A percentile compares a stretch with the other conserved stretches of the same genome.
Conservation (phyloP, 2,113 vertebrate genomes). For the Diadophis punctatus region DNA sequence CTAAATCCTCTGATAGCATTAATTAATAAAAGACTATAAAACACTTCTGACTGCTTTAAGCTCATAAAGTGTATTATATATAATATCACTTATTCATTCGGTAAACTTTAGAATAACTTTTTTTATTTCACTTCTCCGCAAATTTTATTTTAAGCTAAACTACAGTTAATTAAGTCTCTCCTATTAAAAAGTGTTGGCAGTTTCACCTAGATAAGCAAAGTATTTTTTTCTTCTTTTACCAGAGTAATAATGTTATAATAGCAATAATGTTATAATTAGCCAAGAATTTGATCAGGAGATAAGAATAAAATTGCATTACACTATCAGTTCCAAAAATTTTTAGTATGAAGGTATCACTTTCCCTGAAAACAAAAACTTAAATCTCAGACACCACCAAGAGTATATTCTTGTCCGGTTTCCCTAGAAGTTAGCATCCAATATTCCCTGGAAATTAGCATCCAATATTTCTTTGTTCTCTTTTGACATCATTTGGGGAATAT, state of each 20-base stretch:
- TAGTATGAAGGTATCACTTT: neutral
- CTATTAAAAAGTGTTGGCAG: neutral
- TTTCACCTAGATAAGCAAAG: neutral
- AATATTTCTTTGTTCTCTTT: neutral
- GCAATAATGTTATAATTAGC: neutral
- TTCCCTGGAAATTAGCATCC: neutral
- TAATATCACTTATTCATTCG: neutral
- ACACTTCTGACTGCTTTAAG: neutral
- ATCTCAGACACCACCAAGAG: neutral
- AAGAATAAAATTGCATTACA: neutral
- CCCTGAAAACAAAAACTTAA: neutral
- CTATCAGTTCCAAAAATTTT: neutral
- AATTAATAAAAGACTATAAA: neutral
- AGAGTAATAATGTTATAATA: neutral
- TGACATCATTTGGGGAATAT: neutral
- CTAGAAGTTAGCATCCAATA: neutral
- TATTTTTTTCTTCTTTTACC: neutral
- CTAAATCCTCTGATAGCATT: neutral
- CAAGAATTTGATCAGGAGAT: neutral
- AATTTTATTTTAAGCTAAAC: slow-evolving; percentile 3
- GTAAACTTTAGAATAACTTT: neutral
- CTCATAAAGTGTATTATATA: neutral
- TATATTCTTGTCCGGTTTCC: neutral
- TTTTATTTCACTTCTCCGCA: neutral
- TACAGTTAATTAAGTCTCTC: slow-evolving; percentile 13